Percentiles rank a stretch among this genome's conserved stretches.
Evolutionary conservation across 1,140 invertebrate genomes (phyloP).

Genomic region (Asobara japonica): DNA sequence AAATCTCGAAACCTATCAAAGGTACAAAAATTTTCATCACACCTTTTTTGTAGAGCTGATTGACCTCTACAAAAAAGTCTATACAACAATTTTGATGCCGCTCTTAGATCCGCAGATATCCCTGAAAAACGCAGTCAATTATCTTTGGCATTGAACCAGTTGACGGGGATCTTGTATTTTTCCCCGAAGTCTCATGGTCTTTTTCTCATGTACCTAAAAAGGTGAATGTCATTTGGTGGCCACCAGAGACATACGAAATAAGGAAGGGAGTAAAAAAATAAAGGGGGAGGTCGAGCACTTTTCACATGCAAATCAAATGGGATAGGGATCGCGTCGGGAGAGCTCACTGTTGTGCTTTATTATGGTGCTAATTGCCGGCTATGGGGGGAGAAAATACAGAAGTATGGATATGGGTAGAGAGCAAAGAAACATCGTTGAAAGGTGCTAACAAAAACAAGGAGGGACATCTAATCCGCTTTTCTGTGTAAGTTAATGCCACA

Average conservation of each 20-base stretch:
- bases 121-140: too few relatives aligned
- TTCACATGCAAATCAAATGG: conserved; percentile 37
- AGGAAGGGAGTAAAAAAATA: background rate
- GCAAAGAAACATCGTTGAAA: conserved; percentile 11
- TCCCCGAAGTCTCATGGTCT: too few relatives aligned
- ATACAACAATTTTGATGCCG: too few relatives aligned
- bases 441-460: conserved; percentile 46
- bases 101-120: too few relatives aligned
- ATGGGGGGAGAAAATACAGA: conserved; percentile 27
- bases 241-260: background rate
- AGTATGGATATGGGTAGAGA: background rate
- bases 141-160: too few relatives aligned
- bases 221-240: conserved; percentile 11
- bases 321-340: conserved; percentile 26
- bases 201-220: too few relatives aligned
- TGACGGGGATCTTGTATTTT: too few relatives aligned
- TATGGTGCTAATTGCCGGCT: conserved; percentile 41
- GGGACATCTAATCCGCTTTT: conserved; percentile 23
- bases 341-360: conserved; percentile 36
- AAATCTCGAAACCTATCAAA: too few relatives aligned
- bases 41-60: too few relatives aligned
- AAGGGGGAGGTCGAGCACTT: conserved; percentile 25
- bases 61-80: too few relatives aligned
- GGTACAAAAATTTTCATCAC: too few relatives aligned
- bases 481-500: conserved; percentile 19